Conservation (phyloP, 2,888 invertebrate species). For the Helleia helle region DNA sequence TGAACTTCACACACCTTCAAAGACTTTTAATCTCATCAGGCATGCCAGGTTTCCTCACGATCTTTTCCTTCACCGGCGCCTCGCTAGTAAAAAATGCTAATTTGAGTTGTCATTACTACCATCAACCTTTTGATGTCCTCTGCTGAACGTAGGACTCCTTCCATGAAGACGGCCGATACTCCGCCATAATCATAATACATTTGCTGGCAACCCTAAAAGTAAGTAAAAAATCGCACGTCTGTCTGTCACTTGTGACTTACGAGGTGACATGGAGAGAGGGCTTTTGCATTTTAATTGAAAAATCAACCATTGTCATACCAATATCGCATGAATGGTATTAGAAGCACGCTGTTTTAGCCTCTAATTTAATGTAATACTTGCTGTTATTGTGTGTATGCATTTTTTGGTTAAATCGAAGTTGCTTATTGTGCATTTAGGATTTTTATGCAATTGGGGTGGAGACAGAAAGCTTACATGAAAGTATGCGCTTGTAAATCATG, state of each 20-base stretch:
- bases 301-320: constrained; percentile 9
- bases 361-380: not conserved
- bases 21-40: too few species aligned
- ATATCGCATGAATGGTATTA: not conserved
- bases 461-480: constrained; percentile 3
- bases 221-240: constrained; percentile 39
- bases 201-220: constrained; percentile 6
- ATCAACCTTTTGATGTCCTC: too few species aligned
- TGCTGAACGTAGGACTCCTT: too few species aligned
- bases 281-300: constrained; percentile 26
- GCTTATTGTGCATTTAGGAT: not conserved
- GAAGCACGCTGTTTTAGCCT: not conserved
- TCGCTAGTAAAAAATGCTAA: too few species aligned
- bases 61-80: too few species aligned
- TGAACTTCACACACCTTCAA: too few species aligned
- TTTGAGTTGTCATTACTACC: too few species aligned
- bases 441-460: constrained; percentile 5
- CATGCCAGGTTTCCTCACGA: too few species aligned
- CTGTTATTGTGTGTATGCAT: not conserved
- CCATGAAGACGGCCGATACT: too few species aligned
- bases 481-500: constrained; percentile 4
- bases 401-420: too few species aligned
- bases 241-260: constrained; percentile 40
- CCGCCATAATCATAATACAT: too few species aligned
- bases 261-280: constrained; percentile 45